These are phyloP conservation scores for Mola mola DNA, from an alignment of 2,113 vertebrate species.

Conservation along the genomic window DNA sequence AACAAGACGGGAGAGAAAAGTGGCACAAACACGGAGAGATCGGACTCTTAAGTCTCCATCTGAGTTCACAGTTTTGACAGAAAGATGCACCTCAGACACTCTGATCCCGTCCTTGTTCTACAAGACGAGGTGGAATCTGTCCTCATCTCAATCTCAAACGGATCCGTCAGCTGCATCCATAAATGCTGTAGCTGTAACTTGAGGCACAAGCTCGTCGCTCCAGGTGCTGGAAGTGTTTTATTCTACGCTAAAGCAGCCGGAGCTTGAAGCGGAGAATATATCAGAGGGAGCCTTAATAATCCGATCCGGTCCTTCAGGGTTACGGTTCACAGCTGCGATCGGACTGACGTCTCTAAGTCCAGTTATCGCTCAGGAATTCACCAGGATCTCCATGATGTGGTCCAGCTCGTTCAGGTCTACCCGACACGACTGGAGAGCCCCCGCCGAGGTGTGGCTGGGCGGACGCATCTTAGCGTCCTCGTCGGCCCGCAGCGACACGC, in stretches of 20 bases:
- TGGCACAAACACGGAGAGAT: too few species aligned
- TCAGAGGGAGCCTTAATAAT: slow-evolving; percentile 23
- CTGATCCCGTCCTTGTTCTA: too few species aligned
- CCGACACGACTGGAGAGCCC: slow-evolving; percentile 83
- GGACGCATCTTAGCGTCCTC: slow-evolving; percentile 81
- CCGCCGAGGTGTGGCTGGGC: slow-evolving; percentile 74
- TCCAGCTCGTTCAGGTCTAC: slow-evolving; percentile 88
- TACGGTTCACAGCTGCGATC: neutral
- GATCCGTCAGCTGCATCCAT: too few species aligned
- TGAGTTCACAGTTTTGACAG: too few species aligned
- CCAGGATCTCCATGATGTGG: slow-evolving; percentile 91
- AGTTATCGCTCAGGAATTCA: slow-evolving; percentile 81
- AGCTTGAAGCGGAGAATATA: neutral
- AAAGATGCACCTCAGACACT: too few species aligned
- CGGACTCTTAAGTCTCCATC: too few species aligned
- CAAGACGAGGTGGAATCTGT: too few species aligned
- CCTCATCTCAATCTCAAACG: too few species aligned
- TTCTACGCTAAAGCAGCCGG: neutral
- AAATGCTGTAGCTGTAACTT: neutral
- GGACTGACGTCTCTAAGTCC: neutral
- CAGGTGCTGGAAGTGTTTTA: neutral
- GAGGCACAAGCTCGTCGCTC: slow-evolving; percentile 1
- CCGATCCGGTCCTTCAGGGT: neutral
- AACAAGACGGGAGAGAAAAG: too few species aligned
- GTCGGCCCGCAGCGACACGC: slow-evolving; percentile 70